phyloP scores from a whole-genome alignment of 2,888 invertebrate genomes.

The Protula sp. region DNA sequence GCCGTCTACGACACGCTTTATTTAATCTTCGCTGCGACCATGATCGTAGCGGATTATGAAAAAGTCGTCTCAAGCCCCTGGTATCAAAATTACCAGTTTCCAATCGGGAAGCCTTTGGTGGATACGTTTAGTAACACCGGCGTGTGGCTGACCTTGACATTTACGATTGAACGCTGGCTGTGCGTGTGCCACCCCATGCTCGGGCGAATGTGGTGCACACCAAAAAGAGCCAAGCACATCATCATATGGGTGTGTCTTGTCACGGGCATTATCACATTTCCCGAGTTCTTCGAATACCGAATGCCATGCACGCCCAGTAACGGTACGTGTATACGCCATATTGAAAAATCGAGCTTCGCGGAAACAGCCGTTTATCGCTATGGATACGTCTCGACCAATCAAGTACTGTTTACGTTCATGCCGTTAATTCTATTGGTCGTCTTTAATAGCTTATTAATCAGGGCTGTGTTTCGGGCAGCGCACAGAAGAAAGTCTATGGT shows the following conservation, averaged over 20 bases:
- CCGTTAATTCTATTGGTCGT: constrained; percentile 66
- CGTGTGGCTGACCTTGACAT: constrained; percentile 71
- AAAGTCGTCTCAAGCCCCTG: neutral
- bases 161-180: constrained; percentile 71
- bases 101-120: constrained; percentile 60
- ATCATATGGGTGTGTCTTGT: constrained; percentile 61
- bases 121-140: constrained; percentile 66
- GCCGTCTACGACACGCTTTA: constrained; percentile 69
- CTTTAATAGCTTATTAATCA: constrained; percentile 69
- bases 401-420: constrained; percentile 60
- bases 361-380: constrained; percentile 2
- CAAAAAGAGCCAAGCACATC: constrained; percentile 65
- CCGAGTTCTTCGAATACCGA: constrained; percentile 64
- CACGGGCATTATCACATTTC: constrained; percentile 61
- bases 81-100: constrained; percentile 48
- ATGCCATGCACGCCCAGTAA: neutral
- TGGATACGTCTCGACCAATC: constrained; percentile 19
- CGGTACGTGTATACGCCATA: neutral
- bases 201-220: constrained; percentile 66
- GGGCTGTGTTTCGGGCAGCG: constrained; percentile 55
- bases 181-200: constrained; percentile 71
- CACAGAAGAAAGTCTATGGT: constrained; percentile 32
- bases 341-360: constrained; percentile 1
- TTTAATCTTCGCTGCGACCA: constrained; percentile 59
- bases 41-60: constrained; percentile 14